Conservation (phyloP, 2,113 vertebrate species). For the Heteronetta atricapilla region DNA sequence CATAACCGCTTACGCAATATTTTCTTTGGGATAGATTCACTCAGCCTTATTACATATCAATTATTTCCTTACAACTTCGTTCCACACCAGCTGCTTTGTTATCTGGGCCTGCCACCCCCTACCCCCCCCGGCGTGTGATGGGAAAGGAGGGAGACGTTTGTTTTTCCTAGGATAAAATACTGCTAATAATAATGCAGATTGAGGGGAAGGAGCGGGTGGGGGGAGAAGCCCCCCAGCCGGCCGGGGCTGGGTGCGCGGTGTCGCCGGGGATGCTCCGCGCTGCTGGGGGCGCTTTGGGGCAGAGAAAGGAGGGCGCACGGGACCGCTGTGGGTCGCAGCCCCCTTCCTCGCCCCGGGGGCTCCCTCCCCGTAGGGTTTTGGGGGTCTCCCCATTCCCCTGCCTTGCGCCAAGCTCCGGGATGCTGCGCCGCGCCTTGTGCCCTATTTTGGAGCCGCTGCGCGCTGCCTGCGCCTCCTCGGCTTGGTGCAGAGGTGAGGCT, state of each 20-base stretch:
- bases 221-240: not conserved
- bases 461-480: not conserved
- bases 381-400: fast-evolving
- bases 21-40: slow-evolving; percentile 75
- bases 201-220: not conserved
- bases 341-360: not conserved
- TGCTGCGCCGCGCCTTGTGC: not conserved
- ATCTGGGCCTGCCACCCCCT: slow-evolving; percentile 57
- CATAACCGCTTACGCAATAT: slow-evolving; percentile 76
- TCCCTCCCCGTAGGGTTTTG: not conserved
- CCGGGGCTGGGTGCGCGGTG: not conserved
- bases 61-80: slow-evolving; percentile 62
- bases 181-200: slow-evolving; percentile 46
- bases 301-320: not conserved
- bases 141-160: slow-evolving; percentile 57
- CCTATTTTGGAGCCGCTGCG: not conserved
- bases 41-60: slow-evolving; percentile 70
- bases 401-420: not conserved
- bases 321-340: fast-evolving
- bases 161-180: slow-evolving; percentile 65
- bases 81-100: slow-evolving; percentile 72
- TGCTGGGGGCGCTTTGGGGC: not conserved
- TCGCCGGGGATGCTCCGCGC: not conserved
- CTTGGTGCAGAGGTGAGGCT: not conserved
- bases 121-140: not conserved